phyloP scores from a whole-genome alignment of 2,797 vertebrate genomes.

The Schizopygopsis pylzovi region DNA sequence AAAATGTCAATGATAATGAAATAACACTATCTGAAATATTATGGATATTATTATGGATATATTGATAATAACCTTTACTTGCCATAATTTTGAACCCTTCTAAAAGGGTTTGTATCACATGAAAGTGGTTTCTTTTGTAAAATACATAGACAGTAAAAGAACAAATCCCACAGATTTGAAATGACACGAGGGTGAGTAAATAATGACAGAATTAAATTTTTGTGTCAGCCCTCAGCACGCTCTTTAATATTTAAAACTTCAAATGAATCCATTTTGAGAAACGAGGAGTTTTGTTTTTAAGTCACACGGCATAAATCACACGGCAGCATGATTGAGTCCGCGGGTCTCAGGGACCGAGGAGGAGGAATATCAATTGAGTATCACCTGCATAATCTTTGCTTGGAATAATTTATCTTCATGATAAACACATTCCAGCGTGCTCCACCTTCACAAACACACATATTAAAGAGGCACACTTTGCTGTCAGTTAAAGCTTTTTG shows the following conservation, averaged over 20 bases:
- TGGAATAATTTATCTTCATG: conserved; percentile 55
- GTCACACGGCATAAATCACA: conserved; percentile 32
- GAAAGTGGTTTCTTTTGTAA: not conserved
- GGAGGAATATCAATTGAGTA: conserved; percentile 59
- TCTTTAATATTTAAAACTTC: conserved; percentile 3
- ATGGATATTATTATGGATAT: not conserved
- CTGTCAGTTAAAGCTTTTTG: conserved; percentile 49
- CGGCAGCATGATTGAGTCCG: conserved; percentile 55
- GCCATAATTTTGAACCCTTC: not conserved
- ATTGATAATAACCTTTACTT: not conserved
- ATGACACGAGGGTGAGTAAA: not conserved
- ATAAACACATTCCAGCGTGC: conserved; percentile 49
- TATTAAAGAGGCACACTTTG: conserved; percentile 19
- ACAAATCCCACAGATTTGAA: not conserved
- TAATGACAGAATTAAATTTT: not conserved
- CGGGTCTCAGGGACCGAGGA: conserved; percentile 39
- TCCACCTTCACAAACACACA: conserved; percentile 26
- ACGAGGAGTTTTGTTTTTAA: conserved; percentile 11
- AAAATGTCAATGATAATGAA: not conserved
- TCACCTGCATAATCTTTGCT: conserved; percentile 57
- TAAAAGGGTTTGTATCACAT: not conserved
- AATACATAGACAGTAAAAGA: not conserved
- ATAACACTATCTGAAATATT: not conserved
- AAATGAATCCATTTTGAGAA: conserved; percentile 17
- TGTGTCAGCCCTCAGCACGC: no score